Evolutionary conservation across 2,797 vertebrate species (phyloP).

Genomic region (Sebastes nivosus): DNA sequence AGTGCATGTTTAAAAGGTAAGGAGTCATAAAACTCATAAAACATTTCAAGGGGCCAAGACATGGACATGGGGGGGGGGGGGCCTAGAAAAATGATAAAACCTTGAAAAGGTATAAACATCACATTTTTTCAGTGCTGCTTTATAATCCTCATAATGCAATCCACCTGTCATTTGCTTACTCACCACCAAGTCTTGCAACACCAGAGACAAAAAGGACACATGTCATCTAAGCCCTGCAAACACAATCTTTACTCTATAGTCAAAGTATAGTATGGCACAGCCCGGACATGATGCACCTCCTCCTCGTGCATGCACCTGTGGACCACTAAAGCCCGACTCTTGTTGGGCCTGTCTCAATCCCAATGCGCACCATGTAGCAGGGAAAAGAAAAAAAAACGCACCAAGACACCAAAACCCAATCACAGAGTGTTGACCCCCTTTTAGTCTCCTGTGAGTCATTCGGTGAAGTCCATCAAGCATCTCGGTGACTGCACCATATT

Average conservation of each 20-base stretch:
- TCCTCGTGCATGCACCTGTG: slow-evolving; percentile 55
- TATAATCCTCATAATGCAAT: not conserved
- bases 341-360: slow-evolving; percentile 40
- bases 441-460: slow-evolving; percentile 17
- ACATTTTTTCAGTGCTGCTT: not conserved
- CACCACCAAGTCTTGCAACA: not conserved
- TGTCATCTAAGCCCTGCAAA: slow-evolving; percentile 11
- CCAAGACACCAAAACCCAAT: not conserved
- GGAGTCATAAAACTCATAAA: not conserved
- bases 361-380: slow-evolving; percentile 37
- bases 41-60: not conserved
- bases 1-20: no score
- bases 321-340: slow-evolving; percentile 31
- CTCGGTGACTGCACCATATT: slow-evolving; percentile 20
- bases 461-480: not conserved
- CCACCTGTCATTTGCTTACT: slow-evolving; percentile 9
- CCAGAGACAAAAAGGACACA: not conserved
- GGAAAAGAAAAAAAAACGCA: not conserved
- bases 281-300: slow-evolving; percentile 4
- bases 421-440: not conserved
- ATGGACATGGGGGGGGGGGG: not conserved
- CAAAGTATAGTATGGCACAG: not conserved
- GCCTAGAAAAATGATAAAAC: no score
- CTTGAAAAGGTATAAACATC: not conserved
- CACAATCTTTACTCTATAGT: not conserved